Conservation (phyloP, 1,140 invertebrate genomes). For the Cydia splendana region DNA sequence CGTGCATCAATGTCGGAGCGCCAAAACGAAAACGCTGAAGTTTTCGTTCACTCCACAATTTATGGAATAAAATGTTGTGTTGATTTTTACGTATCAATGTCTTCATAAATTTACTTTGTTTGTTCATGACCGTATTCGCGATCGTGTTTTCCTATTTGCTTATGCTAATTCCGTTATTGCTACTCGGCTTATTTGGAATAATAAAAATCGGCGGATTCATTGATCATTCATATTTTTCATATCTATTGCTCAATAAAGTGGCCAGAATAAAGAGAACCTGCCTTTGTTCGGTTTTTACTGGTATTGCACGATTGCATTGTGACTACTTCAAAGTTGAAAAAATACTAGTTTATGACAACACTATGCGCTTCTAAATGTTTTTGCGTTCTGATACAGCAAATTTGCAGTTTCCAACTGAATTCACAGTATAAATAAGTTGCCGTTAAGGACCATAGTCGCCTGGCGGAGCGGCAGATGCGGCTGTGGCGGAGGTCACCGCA, state of each 20-base stretch:
- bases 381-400: neutral
- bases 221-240: neutral
- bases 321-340: neutral
- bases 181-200: constrained; percentile 17
- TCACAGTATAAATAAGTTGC: neutral
- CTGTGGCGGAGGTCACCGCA: constrained; percentile 61
- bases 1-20: constrained; percentile 3
- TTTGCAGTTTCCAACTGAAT: constrained; percentile 15
- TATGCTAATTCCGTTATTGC: constrained; percentile 29
- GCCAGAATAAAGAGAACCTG: neutral
- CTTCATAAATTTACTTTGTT: constrained; percentile 30
- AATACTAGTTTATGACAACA: neutral
- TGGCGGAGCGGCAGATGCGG: constrained; percentile 60
- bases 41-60: constrained; percentile 7
- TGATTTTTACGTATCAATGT: constrained; percentile 8
- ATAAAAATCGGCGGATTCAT: neutral
- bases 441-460: constrained; percentile 33
- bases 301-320: neutral
- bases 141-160: constrained; percentile 29
- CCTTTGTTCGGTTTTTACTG: neutral
- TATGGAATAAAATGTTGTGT: constrained; percentile 7
- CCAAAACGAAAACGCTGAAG: constrained; percentile 16
- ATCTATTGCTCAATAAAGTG: neutral
- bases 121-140: constrained; percentile 30
- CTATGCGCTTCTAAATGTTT: neutral